Percentiles rank a stretch among this genome's conserved stretches.
Evolutionary conservation across 2,888 invertebrate species (phyloP).

Genomic region (Cephalotes varians): DNA sequence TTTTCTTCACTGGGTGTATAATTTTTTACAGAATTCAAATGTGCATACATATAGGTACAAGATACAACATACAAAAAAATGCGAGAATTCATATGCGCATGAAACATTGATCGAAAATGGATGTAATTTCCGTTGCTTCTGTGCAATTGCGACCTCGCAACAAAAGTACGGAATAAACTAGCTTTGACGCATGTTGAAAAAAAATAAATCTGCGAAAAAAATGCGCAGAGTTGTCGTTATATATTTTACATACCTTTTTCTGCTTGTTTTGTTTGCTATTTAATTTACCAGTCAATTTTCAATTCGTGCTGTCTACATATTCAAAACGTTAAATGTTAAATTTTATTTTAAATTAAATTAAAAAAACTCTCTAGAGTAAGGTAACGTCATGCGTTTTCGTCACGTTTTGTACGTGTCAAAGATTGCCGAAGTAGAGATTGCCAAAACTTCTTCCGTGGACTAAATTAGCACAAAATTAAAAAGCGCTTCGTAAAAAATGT

Average conservation of each 20-base stretch:
- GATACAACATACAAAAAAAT: not conserved
- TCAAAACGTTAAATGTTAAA: not conserved
- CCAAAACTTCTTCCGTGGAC: not conserved
- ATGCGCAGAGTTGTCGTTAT: not conserved
- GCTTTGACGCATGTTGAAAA: not conserved
- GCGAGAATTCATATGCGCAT: conserved; percentile 10
- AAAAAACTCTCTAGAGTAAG: not conserved
- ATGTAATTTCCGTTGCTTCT: conserved; percentile 18
- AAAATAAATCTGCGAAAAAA: not conserved
- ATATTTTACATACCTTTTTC: not conserved
- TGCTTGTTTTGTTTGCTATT: not conserved
- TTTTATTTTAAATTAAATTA: conserved; percentile 14
- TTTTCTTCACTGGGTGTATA: not conserved
- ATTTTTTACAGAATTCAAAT: conserved; percentile 43
- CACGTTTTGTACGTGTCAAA: not conserved
- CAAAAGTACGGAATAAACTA: not conserved
- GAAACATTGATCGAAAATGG: conserved; percentile 30
- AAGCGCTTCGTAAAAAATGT: not conserved
- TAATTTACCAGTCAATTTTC: not conserved
- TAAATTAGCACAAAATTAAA: conserved; percentile 17
- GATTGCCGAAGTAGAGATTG: not conserved
- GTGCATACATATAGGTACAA: not conserved
- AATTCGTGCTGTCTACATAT: not conserved
- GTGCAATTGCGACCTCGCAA: conserved; percentile 17
- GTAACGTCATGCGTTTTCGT: not conserved